phyloP scores from a whole-genome alignment of 1,140 invertebrate genomes.

The Drepana arcuata region DNA sequence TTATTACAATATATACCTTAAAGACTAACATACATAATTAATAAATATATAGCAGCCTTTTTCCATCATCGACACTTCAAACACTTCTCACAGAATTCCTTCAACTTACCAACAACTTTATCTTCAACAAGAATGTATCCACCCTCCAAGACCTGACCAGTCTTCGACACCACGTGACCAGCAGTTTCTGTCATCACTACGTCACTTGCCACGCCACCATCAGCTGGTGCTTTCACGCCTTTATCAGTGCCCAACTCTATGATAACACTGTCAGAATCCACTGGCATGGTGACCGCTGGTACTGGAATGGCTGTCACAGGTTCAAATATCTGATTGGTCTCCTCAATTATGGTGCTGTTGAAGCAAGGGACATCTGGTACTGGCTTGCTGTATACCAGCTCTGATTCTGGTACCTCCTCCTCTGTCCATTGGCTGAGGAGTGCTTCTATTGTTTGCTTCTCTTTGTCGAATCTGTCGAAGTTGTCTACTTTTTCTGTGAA shows the following conservation, averaged over 20 bases:
- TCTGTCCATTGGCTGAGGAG: constrained; percentile 64
- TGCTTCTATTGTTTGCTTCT: constrained; percentile 56
- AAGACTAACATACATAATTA: too few relatives aligned
- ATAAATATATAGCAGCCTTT: too few relatives aligned
- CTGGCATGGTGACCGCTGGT: constrained; percentile 16
- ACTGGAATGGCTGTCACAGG: constrained; percentile 44
- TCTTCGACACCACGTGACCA: constrained; percentile 28
- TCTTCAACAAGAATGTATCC: constrained; percentile 57
- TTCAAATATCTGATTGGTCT: constrained; percentile 49
- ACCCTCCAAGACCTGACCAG: constrained; percentile 45
- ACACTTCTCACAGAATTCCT: too few relatives aligned
- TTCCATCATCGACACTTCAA: too few relatives aligned
- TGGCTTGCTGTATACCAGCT: constrained; percentile 22
- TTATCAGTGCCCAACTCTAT: constrained; percentile 49
- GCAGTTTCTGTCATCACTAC: constrained; percentile 37
- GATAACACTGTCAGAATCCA: constrained; percentile 36
- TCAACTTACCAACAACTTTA: too few relatives aligned
- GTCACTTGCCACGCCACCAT: constrained; percentile 12
- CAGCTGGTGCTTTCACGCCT: constrained; percentile 3
- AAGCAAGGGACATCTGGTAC: constrained; percentile 42
- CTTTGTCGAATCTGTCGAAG: constrained; percentile 48
- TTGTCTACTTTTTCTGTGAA: constrained; percentile 51
- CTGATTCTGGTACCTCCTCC: constrained; percentile 55
- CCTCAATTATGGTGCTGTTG: constrained; percentile 46
- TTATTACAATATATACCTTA: too few relatives aligned